Evolutionary conservation across 2,888 invertebrate species (phyloP).

Genomic region (Lathronympha strigana): DNA sequence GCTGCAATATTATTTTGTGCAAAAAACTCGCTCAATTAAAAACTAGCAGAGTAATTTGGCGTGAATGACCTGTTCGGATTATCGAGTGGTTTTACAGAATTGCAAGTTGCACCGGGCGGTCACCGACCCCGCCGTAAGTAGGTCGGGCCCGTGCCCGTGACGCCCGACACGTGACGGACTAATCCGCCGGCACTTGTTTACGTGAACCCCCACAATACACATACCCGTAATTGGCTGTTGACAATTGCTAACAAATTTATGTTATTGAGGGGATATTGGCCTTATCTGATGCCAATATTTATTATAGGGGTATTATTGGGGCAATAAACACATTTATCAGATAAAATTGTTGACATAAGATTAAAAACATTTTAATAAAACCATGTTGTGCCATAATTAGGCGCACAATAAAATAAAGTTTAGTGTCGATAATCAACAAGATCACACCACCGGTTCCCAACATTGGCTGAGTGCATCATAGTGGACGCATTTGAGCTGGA

Average conservation of each 20-base stretch:
- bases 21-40: too few species aligned
- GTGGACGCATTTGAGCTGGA: too few species aligned
- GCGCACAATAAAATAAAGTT: neutral
- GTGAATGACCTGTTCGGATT: neutral
- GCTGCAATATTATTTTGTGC: too few species aligned
- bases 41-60: neutral
- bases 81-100: neutral
- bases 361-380: neutral
- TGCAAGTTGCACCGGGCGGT: conserved; percentile 29
- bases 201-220: conserved; percentile 11
- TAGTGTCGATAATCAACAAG: neutral
- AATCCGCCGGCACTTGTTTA: conserved; percentile 35
- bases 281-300: conserved; percentile 16
- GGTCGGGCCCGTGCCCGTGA: conserved; percentile 17
- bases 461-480: too few species aligned
- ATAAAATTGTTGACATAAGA: conserved; percentile 10
- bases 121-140: conserved; percentile 30
- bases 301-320: conserved; percentile 9
- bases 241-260: conserved; percentile 30
- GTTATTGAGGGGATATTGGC: conserved; percentile 28
- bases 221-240: conserved; percentile 16
- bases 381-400: neutral
- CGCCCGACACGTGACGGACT: conserved; percentile 31
- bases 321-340: conserved; percentile 2
- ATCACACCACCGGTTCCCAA: too few species aligned